Evolutionary conservation across 2,797 vertebrate genomes (phyloP).

Genomic region (Protosalanx chinensis): DNA sequence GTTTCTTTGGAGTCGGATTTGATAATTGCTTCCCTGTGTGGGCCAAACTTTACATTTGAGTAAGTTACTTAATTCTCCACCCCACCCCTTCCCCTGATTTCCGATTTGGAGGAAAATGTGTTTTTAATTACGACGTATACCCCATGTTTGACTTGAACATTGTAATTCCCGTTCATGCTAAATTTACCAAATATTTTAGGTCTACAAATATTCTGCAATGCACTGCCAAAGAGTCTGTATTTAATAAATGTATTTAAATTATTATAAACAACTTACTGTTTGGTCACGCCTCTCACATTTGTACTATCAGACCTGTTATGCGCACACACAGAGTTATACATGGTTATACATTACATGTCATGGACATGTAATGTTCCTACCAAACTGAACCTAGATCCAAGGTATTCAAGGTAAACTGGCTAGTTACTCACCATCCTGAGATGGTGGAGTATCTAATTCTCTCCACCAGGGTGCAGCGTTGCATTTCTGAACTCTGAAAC

Average conservation of each 20-base stretch:
- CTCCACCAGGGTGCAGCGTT: slow-evolving; percentile 58
- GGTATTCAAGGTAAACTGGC: too few relatives aligned
- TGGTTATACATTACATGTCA: background rate
- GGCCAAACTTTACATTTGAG: background rate
- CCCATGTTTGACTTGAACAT: slow-evolving; percentile 47
- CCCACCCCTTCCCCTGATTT: slow-evolving; percentile 13
- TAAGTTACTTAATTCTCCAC: slow-evolving; percentile 1
- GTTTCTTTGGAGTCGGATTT: background rate
- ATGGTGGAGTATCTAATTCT: background rate
- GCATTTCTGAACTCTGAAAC: slow-evolving; percentile 24
- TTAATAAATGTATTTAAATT: slow-evolving; percentile 68
- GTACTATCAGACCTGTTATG: background rate
- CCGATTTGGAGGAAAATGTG: slow-evolving; percentile 39
- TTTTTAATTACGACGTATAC: slow-evolving; percentile 43
- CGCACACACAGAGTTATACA: background rate
- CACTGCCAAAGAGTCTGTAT: slow-evolving; percentile 63
- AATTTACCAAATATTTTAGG: slow-evolving; percentile 52
- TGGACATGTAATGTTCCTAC: too few relatives aligned
- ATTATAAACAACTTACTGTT: slow-evolving; percentile 23
- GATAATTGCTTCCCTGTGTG: slow-evolving; percentile 5
- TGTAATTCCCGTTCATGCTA: slow-evolving; percentile 45
- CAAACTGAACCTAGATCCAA: too few relatives aligned
- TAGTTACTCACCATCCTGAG: too few relatives aligned
- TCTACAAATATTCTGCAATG: slow-evolving; percentile 49
- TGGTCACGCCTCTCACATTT: background rate